phyloP scores from a whole-genome alignment of 2,888 invertebrate species.

The Amphipoea oculea region DNA sequence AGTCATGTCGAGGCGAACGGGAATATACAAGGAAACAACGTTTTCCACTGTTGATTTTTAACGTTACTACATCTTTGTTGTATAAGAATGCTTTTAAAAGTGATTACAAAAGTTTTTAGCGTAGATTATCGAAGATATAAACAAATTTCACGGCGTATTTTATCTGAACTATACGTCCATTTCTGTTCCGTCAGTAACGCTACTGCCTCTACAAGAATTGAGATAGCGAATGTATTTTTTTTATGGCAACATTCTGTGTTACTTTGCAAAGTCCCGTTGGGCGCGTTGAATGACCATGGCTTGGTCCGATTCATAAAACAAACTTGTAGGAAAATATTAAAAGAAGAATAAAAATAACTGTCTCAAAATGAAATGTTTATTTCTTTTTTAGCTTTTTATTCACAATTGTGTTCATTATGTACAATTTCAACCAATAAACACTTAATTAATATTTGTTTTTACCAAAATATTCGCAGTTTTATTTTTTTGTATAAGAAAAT shows the following conservation, averaged over 20 bases:
- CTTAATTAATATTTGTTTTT: background rate
- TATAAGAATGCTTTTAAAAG: constrained; percentile 83
- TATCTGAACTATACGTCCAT: constrained; percentile 87
- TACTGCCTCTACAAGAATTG: constrained; percentile 87
- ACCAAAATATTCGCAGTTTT: background rate
- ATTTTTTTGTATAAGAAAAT: background rate
- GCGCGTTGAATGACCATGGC: constrained; percentile 43
- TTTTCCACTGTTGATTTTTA: constrained; percentile 79
- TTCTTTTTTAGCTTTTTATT: background rate
- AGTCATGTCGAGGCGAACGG: constrained; percentile 73
- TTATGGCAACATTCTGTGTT: constrained; percentile 81
- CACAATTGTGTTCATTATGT: background rate
- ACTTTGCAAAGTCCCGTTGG: constrained; percentile 63
- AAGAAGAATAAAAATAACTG: background rate
- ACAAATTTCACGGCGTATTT: constrained; percentile 86
- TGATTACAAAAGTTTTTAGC: constrained; percentile 88
- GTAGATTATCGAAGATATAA: constrained; percentile 89
- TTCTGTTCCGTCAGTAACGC: constrained; percentile 85
- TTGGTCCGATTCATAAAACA: constrained; percentile 61
- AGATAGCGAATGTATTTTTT: constrained; percentile 82
- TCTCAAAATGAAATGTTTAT: background rate
- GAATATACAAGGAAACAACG: constrained; percentile 80
- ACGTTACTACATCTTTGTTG: constrained; percentile 85
- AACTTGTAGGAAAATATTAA: accelerated
- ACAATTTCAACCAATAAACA: background rate